Evolutionary conservation across 2,113 vertebrate species (phyloP).

Genomic region (Brachyistius frenatus): DNA sequence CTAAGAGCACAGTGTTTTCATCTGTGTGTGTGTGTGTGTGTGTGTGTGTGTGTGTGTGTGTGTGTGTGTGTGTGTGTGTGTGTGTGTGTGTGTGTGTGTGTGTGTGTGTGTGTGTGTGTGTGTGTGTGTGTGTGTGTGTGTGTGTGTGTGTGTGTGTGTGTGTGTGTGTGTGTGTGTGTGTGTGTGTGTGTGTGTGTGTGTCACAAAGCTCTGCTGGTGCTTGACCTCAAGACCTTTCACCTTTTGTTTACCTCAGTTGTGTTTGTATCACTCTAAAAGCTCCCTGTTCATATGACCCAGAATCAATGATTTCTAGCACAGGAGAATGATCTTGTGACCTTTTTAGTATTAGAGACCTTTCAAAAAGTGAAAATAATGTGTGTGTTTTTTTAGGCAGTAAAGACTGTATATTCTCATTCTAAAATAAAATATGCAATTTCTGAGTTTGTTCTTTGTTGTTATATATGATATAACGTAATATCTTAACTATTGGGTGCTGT

Average conservation of each 20-base stretch:
- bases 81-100: constrained; percentile 24
- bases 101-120: constrained; percentile 26
- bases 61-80: constrained; percentile 11
- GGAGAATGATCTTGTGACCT: constrained; percentile 18
- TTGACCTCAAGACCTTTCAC: constrained; percentile 69
- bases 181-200: constrained; percentile 25
- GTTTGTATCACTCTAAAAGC: constrained; percentile 32
- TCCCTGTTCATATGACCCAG: constrained; percentile 23
- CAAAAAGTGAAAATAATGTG: not conserved
- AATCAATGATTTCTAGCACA: constrained; percentile 41
- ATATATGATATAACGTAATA: no score
- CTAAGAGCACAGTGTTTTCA: no score
- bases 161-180: constrained; percentile 12
- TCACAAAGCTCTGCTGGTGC: constrained; percentile 36
- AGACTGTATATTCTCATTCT: no score
- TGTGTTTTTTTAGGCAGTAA: not conserved
- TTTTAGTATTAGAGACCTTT: constrained; percentile 1
- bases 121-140: no score
- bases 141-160: no score
- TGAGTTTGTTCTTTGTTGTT: no score
- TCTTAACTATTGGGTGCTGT: no score
- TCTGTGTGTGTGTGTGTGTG: constrained; percentile 9
- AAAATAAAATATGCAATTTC: no score
- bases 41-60: constrained; percentile 25
- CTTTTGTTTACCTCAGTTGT: constrained; percentile 58